These are phyloP conservation scores for Rhynchophorus ferrugineus DNA, from an alignment of 1,140 invertebrate genomes.

Conservation along the genomic window DNA sequence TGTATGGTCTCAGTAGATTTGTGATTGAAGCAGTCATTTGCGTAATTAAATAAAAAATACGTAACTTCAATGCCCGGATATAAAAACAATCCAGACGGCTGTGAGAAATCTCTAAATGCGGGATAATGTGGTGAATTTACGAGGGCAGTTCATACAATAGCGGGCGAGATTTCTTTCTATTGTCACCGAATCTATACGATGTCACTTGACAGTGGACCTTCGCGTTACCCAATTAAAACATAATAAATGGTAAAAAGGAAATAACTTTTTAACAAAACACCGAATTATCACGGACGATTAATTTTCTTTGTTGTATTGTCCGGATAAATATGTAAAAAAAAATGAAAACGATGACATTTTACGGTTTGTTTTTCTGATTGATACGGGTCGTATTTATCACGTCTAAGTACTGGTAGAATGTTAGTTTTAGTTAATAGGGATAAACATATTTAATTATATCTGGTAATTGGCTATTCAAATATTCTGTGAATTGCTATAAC, in stretches of 20 bases:
- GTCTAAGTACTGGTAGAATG: too few species aligned
- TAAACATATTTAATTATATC: too few species aligned
- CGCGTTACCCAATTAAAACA: conserved; percentile 6
- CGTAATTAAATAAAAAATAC: not conserved
- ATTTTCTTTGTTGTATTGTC: conserved; percentile 2
- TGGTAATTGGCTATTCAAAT: too few species aligned
- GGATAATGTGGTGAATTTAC: conserved; percentile 1
- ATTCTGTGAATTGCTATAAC: too few species aligned
- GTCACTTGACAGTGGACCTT: not conserved
- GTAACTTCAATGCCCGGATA: not conserved
- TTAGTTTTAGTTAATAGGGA: too few species aligned
- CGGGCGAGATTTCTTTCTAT: conserved; percentile 12
- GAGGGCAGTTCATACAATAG: not conserved
- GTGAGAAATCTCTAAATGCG: not conserved
- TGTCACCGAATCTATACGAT: conserved; percentile 9
- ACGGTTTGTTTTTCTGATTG: too few species aligned
- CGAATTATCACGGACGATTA: conserved; percentile 8
- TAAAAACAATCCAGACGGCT: not conserved
- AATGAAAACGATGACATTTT: too few species aligned
- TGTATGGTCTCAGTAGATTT: too few species aligned
- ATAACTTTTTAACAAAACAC: conserved; percentile 10
- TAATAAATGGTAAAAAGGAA: conserved; percentile 11
- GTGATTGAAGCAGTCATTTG: too few species aligned
- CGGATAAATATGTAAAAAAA: not conserved
- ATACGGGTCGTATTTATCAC: too few species aligned